Base-by-base conservation (phyloP, 1,140 invertebrate genomes). In the Drosophila albomicans region DNA sequence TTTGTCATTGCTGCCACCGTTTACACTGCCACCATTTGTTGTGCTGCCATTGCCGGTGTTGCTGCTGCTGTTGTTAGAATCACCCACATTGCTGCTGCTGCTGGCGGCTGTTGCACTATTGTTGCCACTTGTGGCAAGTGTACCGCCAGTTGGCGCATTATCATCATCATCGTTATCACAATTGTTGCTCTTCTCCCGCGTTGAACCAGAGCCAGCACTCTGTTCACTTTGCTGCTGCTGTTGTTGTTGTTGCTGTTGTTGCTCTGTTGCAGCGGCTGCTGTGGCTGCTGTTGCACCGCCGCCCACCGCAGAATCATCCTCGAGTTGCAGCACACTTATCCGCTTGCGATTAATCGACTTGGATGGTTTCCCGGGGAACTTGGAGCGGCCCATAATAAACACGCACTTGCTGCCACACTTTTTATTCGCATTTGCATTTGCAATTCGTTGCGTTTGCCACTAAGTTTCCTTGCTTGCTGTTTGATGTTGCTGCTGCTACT, bases 311-410 rank as follows among this genome's bases (percentile, higher is more conserved):
- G 82, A 59, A 66, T 93, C 92, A 82, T 94, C 93, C 76, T 93
- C 93, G 78, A 94, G 93, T 81, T 94, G 94, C 91, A 96, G 94
- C 92, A 96, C 95, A 94, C 96, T 96, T 92, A 96, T 95, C 93
- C 96, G 94, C 93, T 96, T 96, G 94, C 95, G 95, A 93, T 96
- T 96, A 92, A 96, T 95, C 93, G 96, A 95, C 94, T 96, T 97
- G 78, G 96, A 95, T 93, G 96, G 96, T 94, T 96, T 96, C 79
- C 96, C 96, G 92, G 96, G 96, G 94, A 96, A 96, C 94, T 96
- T 96, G 93, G 96, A 92, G 67, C 91, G 89, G 78, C 92, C 92
- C 92, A 92, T 92, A 78, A 78, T 92, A 89, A 68, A 76, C 58
- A 76, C 58, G 81, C 85, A 77, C 80, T 90, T 73, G 86, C 75